Evolutionary conservation across 2,888 invertebrate genomes (phyloP).

Genomic region (Halocaridina rubra): DNA sequence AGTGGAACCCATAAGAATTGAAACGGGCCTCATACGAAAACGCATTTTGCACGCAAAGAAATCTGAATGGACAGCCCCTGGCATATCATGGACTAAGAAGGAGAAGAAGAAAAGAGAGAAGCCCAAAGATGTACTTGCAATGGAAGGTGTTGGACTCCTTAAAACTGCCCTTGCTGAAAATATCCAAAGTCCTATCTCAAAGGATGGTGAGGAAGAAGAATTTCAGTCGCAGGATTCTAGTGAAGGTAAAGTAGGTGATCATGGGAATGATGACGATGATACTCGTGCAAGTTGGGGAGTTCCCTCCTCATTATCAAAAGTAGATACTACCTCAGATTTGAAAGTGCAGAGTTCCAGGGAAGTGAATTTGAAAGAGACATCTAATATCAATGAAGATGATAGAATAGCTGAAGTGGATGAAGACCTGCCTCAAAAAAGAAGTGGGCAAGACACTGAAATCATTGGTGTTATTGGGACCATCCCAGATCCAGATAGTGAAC

Average conservation of each 20-base stretch:
- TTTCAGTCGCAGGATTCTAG: not conserved
- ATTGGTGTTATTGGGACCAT: slow-evolving; percentile 60
- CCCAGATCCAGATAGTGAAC: slow-evolving; percentile 2
- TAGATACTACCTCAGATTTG: not conserved
- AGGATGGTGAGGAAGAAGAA: not conserved
- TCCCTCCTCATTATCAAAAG: not conserved
- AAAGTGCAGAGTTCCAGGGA: not conserved
- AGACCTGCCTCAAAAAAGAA: not conserved
- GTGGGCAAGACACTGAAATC: slow-evolving; percentile 41
- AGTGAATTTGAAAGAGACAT: no score
- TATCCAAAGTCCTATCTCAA: not conserved
- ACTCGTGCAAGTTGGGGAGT: not conserved
- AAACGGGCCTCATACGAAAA: slow-evolving; percentile 28
- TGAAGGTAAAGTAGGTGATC: not conserved
- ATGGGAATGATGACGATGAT: not conserved
- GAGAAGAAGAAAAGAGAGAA: slow-evolving; percentile 53
- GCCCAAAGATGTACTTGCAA: slow-evolving; percentile 6
- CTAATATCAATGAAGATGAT: no score
- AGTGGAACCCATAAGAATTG: slow-evolving; percentile 29
- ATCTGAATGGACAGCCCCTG: slow-evolving; percentile 10
- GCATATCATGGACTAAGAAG: slow-evolving; percentile 34
- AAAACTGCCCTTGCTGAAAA: slow-evolving; percentile 20
- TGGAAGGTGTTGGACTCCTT: slow-evolving; percentile 41
- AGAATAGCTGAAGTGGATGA: not conserved
- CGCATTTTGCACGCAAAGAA: not conserved